phyloP scores from a whole-genome alignment of 2,888 invertebrate species.

The Malthinus seriepunctatus region DNA sequence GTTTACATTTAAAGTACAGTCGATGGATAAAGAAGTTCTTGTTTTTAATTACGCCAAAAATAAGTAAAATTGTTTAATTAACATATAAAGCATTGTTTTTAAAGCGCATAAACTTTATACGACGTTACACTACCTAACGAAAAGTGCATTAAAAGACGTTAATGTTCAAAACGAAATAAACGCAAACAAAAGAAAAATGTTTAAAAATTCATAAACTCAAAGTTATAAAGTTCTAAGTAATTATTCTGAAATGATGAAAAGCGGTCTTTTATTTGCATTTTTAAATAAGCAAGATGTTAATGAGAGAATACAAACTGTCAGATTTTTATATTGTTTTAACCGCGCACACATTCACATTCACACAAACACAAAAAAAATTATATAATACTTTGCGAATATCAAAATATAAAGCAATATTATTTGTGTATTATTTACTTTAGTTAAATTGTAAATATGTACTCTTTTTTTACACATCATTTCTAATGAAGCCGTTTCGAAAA shows the following conservation, averaged over 20 bases:
- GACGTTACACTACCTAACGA: conserved; percentile 27
- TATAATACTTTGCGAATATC: too few relatives aligned
- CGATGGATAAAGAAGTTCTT: conserved; percentile 10
- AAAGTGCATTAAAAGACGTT: conserved; percentile 37
- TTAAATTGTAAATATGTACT: too few relatives aligned
- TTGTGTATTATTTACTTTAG: too few relatives aligned
- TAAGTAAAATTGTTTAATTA: too few relatives aligned
- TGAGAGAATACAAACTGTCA: conserved; percentile 20
- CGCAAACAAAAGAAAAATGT: conserved; percentile 37
- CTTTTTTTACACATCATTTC: too few relatives aligned
- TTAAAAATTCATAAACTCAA: conserved; percentile 40
- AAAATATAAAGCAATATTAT: too few relatives aligned
- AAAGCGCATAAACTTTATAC: not conserved
- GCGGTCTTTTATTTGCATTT: conserved; percentile 34
- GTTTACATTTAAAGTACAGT: conserved; percentile 36
- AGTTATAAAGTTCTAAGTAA: conserved; percentile 41
- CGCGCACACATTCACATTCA: too few relatives aligned
- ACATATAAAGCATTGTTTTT: conserved; percentile 31
- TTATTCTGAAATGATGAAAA: conserved; percentile 41
- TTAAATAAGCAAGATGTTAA: conserved; percentile 27
- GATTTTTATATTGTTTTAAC: conserved; percentile 11
- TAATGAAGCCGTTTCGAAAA: too few relatives aligned
- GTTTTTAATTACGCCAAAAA: too few relatives aligned
- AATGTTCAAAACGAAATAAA: conserved; percentile 38
- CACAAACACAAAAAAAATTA: too few relatives aligned